Conservation (phyloP, 2,797 vertebrate species). For the Amphiprion clarkii region DNA sequence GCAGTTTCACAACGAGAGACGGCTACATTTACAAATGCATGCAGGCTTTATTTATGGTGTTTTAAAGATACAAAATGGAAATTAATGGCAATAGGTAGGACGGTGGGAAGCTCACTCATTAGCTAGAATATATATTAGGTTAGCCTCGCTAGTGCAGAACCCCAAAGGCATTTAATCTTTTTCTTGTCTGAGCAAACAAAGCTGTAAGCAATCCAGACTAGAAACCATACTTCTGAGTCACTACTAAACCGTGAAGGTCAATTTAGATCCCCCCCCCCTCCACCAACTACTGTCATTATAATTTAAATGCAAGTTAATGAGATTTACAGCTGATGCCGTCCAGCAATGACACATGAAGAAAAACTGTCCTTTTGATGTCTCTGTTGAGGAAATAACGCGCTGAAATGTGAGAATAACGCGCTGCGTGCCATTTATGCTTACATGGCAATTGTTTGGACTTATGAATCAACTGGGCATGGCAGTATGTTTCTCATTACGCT, state of each 20-base stretch:
- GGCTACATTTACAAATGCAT: conserved; percentile 60
- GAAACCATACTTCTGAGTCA: conserved; percentile 41
- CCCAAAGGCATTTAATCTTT: conserved; percentile 46
- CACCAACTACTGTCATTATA: conserved; percentile 19
- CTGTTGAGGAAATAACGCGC: conserved; percentile 37
- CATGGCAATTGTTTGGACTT: conserved; percentile 44
- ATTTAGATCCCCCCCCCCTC: neutral
- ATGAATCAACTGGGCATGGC: conserved; percentile 50
- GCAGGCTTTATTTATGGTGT: conserved; percentile 64
- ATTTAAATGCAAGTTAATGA: conserved; percentile 33
- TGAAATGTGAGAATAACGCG: conserved; percentile 50
- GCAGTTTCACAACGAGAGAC: conserved; percentile 58
- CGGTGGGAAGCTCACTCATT: conserved; percentile 64
- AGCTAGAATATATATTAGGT: conserved; percentile 63
- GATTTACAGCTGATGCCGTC: conserved; percentile 23
- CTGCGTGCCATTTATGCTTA: conserved; percentile 58
- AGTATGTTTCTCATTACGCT: conserved; percentile 50
- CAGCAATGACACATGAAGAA: conserved; percentile 28
- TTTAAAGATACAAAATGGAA: conserved; percentile 71
- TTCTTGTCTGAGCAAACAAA: conserved; percentile 55
- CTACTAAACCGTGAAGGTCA: conserved; percentile 34
- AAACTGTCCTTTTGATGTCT: conserved; percentile 31
- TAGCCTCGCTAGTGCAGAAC: conserved; percentile 44
- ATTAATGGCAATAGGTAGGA: conserved; percentile 61
- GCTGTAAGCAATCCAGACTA: conserved; percentile 44